Base-by-base conservation (phyloP, 1,140 invertebrate species). In the Drosophila rufa region DNA sequence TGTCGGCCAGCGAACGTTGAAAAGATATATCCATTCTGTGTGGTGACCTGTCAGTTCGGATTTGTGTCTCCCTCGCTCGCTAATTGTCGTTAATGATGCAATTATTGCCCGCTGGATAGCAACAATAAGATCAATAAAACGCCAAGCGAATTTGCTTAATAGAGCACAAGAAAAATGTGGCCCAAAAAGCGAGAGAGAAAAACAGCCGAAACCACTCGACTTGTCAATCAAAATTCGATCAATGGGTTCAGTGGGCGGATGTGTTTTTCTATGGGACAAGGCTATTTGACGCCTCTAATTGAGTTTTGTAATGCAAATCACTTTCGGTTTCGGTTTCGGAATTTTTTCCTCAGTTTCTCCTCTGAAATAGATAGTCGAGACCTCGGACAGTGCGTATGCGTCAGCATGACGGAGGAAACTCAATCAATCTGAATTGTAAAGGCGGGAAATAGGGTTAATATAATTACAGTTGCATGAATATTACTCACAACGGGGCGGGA, bases 301-400 rank as follows among this genome's bases (percentile, higher is more conserved):
- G 69, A 73, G 70, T 74, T 74, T 74, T 74, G 70, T 74, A 74
- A 74, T 73, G 70, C 70, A 74, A 74, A 74, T 73, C 70, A 74
- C 70, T 74, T 74, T 74, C 70, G 46, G 30, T 73, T 73, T 73
- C 33, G 17, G 7, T n/a, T n/a, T 42, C 33, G 33, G 33, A 11
- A 36, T 56, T 55, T 56, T 56, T 43, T n/a, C 40, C 38, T 58
- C 53, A 68, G 67, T 70, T 70, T 48, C 68, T 19, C 19, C 64
- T n/a, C 27, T 70, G 55, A 70, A 70, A 70, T 68, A 38, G 40
- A 71, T 71, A 73, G 70, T 60, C 11, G 22, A 73, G 70, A 48
- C 70, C 70, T 73, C 70, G 70, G 30, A 2, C 11, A 27, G 30
- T 59, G 68, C 67, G 67, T 73, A 71, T 71, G 67, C 67, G 69